Evolutionary conservation across 2,888 invertebrate genomes (phyloP), one percentile per base, ranked within the genome.

Genomic region (Strigamia transsilvanica): DNA sequence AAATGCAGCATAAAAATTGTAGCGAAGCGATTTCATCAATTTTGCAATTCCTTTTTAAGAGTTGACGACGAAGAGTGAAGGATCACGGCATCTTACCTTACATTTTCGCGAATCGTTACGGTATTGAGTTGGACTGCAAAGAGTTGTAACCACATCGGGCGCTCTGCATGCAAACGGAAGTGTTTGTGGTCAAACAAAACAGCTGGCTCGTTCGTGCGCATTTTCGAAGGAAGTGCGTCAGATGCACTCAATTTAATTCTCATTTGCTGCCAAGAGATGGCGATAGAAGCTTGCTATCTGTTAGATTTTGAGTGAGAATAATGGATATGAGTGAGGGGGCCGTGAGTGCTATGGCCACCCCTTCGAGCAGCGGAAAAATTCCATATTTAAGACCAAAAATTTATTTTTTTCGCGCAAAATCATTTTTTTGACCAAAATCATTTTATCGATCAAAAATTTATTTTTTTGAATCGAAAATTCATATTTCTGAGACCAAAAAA

Each of bases 91-190:
- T 15, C 32, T 73, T 73, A 73, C 73, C 73, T 73, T 27, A 15
- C 73, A 73, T 73, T 73, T 73, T 73, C 73, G 23, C 13, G 27
- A 27, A 73, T 73, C 32, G 13, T 73, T 73, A 27, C 73, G 27
- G 23, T 32, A 73, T 73, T 15, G 15, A 73, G 13, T 13, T 12
- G 73, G 13, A 73, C 73, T 13, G 23, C 32, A 5, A 12, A 73
- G 73, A 73, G 73, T 73, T 73, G 73, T 12, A 12, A 3, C 73
- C 73, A 73, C 73, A 23, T 32, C 73, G 32, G n/a, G 23, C n/a
- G 73, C 73, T 73, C 73, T 27, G 27, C 73, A 27, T 73, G 23
- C 73, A 73, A 73, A 73, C 73, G 73, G 73, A 73, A 73, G 73
- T 73, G 32, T 13, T 27, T 73, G 32, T 73, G 73, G 56, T 27